Base-by-base conservation (phyloP, 2,888 invertebrate genomes). In the Hermaeophaga mercurialis region DNA sequence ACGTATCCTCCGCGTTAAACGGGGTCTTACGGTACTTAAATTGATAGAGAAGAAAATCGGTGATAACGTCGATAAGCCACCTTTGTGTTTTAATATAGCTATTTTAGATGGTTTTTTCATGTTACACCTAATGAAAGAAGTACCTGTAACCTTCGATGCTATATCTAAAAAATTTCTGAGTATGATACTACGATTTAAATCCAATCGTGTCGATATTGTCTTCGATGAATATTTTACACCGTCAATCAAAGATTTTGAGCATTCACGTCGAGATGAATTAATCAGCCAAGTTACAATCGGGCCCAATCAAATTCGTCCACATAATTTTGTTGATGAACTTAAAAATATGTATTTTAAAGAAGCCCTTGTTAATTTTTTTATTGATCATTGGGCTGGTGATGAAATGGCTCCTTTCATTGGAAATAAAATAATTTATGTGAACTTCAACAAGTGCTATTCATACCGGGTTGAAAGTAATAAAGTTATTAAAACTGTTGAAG, bases 301-400 rank as follows among this genome's bases (percentile, higher is more conserved):
- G n/a, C n/a, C n/a, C n/a, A n/a, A 36, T 12, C 36, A 36, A 36
- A 36, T 36, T 34, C 41, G 58, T 3, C 54, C 58, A 5, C 24
- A 17, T 43, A 22, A 22, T 22, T 11, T 31, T 31, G 2, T n/a
- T 9, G 9, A 31, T 12, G 9, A 28, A 9, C 28, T 44, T 4
- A 12, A 22, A 26, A 44, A 45, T 17, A 48, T 47, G 1, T 58
- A 62, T 15, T 61, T 63, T 19, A 64, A 65, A 61, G 55, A 64
- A 61, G 70, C 69, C 39, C 19, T 70, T 5, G 68, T 69, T 1
- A 59, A 65, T 14, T 71, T 71, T 58, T 53, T 71, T 1, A 66
- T 69, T 15, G 59, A 65, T 12, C 62, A 70, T 62, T 71, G 68
- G 70, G 49, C 62, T 47, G 47, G 53, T 53, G 36, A 63, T 33